Evolutionary conservation across 2,113 vertebrate genomes (phyloP).

Genomic region (Pantherophis guttatus): DNA sequence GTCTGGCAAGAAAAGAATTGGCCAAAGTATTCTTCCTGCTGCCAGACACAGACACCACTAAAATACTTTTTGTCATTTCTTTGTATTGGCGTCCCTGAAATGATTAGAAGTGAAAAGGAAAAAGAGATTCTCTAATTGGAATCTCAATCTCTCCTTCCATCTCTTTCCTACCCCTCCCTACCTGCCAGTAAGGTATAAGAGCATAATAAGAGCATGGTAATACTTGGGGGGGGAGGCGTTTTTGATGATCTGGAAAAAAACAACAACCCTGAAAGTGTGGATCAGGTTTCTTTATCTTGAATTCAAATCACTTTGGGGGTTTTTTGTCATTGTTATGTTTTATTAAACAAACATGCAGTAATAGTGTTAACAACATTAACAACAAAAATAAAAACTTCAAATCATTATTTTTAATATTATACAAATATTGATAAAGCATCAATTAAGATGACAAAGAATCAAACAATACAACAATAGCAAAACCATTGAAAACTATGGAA

Average conservation of each 20-base stretch:
- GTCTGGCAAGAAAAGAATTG: neutral
- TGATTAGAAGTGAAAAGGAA: neutral
- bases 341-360: neutral
- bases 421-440: neutral
- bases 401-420: neutral
- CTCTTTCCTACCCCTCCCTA: neutral
- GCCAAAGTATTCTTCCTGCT: neutral
- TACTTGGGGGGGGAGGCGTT: neutral
- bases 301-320: neutral
- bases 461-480: neutral
- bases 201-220: neutral
- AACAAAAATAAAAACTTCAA: neutral
- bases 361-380: neutral
- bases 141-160: neutral
- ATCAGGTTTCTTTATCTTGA: neutral
- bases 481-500: neutral
- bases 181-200: neutral
- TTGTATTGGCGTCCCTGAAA: neutral
- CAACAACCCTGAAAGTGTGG: neutral
- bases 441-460: neutral
- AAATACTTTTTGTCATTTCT: neutral
- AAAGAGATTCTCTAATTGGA: neutral
- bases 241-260: neutral
- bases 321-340: neutral
- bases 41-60: neutral